A percentile compares a stretch with the other conserved stretches of the same genome.
Evolutionary conservation across 2,113 vertebrate species (phyloP).

Genomic region (Rhea americana): DNA sequence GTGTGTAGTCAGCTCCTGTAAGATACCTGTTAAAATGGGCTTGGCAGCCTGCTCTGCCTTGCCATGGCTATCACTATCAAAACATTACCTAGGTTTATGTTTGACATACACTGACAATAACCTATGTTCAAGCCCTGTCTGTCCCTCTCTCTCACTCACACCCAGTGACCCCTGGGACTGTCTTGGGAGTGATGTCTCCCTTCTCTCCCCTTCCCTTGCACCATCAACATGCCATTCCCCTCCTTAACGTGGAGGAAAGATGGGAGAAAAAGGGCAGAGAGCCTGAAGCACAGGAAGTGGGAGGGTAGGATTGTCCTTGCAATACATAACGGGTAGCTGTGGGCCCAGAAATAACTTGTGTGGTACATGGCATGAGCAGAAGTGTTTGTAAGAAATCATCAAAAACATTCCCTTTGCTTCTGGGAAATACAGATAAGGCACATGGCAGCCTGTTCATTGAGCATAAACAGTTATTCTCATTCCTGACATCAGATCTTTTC

Average conservation of each 20-base stretch:
- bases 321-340: not conserved
- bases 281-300: not conserved
- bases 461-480: not conserved
- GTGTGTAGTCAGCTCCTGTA: not conserved
- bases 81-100: not conserved
- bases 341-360: not conserved
- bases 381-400: not conserved
- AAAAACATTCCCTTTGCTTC: not conserved
- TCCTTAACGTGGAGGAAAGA: not conserved
- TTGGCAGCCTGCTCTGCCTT: not conserved
- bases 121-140: not conserved
- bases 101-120: not conserved
- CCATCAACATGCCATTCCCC: not conserved
- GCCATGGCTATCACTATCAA: conserved; percentile 6
- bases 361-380: fast-evolving
- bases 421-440: not conserved
- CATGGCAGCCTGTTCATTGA: not conserved
- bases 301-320: not conserved
- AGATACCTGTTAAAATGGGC: not conserved
- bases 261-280: not conserved
- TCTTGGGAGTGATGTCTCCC: not conserved
- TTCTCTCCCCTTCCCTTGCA: not conserved
- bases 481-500: not conserved
- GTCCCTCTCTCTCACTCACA: not conserved
- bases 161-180: not conserved